These are phyloP conservation scores for Tineola bisselliella DNA, from an alignment of 2,888 invertebrate genomes.

Conservation along the genomic window DNA sequence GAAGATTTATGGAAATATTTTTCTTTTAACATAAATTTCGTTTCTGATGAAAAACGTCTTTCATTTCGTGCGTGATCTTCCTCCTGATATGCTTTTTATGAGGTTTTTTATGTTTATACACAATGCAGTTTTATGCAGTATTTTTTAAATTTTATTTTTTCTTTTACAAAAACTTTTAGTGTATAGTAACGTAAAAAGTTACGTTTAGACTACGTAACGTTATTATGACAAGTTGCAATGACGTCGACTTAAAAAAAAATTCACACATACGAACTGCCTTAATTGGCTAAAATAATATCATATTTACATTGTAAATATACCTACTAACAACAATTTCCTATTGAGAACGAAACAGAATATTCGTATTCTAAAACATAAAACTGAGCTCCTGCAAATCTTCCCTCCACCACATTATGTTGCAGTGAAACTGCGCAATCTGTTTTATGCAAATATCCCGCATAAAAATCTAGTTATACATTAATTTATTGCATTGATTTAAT, in stretches of 20 bases:
- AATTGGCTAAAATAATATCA: too few relatives aligned
- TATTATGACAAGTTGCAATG: too few relatives aligned
- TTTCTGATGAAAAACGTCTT: not conserved
- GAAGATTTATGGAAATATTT: slow-evolving; percentile 6
- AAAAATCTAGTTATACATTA: too few relatives aligned
- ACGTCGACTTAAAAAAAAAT: too few relatives aligned
- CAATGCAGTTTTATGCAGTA: not conserved
- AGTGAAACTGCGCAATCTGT: not conserved
- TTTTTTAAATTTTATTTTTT: not conserved
- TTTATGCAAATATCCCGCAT: not conserved
- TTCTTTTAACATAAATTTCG: slow-evolving; percentile 1
- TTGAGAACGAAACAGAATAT: not conserved
- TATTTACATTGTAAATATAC: not conserved
- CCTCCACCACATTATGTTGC: not conserved
- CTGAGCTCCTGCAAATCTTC: not conserved
- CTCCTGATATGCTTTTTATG: not conserved
- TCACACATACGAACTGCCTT: too few relatives aligned
- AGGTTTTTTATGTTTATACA: not conserved
- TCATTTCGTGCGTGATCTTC: slow-evolving; percentile 1
- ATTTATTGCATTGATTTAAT: not conserved
- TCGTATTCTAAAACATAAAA: not conserved
- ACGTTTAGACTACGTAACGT: too few relatives aligned
- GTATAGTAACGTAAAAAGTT: too few relatives aligned
- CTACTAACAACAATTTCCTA: not conserved
- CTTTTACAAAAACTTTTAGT: too few relatives aligned